These are phyloP conservation scores for Machaerirhynchus nigripectus DNA, from an alignment of 2,113 vertebrate genomes.

Conservation along the genomic window DNA sequence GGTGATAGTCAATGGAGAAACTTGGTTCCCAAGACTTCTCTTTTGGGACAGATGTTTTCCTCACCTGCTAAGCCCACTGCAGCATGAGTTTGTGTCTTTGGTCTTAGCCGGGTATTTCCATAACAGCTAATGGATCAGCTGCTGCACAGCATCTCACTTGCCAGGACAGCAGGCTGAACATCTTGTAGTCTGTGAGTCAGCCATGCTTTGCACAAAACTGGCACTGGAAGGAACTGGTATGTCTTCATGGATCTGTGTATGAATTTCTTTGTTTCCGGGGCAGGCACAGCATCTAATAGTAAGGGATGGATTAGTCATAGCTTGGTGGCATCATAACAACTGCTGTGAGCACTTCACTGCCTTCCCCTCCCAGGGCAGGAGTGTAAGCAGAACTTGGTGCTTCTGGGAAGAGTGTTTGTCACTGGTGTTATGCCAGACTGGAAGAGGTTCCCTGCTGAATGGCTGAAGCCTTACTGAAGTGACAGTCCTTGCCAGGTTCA, in stretches of 20 bases:
- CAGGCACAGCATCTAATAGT: background rate
- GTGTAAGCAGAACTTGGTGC: background rate
- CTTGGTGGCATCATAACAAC: background rate
- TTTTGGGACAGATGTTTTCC: background rate
- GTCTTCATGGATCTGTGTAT: background rate
- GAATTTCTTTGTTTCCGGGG: constrained; percentile 34
- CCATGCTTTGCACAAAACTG: background rate
- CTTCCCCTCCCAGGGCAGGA: background rate
- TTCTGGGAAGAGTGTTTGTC: background rate
- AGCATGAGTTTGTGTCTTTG: background rate
- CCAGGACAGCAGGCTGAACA: background rate
- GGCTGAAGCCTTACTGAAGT: background rate
- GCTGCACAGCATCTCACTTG: background rate
- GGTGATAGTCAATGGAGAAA: rapidly evolving
- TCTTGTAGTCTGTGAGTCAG: background rate
- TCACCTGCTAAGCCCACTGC: background rate
- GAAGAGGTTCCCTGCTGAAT: background rate
- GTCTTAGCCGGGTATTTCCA: background rate
- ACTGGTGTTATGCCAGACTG: background rate
- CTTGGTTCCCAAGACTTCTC: background rate
- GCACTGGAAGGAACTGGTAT: constrained; percentile 4
- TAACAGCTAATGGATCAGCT: background rate
- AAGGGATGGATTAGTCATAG: constrained; percentile 26
- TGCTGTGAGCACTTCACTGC: background rate
- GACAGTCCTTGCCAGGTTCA: background rate